Evolutionary conservation across 2,888 invertebrate genomes (phyloP), one percentile per base, ranked within the genome.

Genomic region (Hyposoter didymator): DNA sequence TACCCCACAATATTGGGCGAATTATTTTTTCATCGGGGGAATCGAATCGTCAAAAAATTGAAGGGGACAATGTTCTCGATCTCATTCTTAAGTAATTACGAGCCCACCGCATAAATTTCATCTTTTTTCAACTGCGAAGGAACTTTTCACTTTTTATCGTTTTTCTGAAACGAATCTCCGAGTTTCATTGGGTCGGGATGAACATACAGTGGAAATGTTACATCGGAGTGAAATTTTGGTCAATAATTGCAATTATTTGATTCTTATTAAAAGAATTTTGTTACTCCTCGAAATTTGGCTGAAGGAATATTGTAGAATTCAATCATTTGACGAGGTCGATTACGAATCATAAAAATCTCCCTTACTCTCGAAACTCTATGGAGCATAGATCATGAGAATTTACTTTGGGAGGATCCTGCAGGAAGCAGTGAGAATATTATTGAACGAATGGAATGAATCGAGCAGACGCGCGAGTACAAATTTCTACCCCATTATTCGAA

Each of bases 401-500:
- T n/a, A 64, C 45, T 39, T 49, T 12, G 67, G 45, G 45, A 59
- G 22, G 45, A 52, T 43, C 43, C 22, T 49, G 28, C 47, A 59
- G 62, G 45, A 32, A 39, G 28, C 28, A 78, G 80, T 22, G 74
- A 59, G 43, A 69, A 78, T 69, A 78, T 45, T 69, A 70, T 62
- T n/a, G 70, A 78, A 73, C 28, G 45, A 32, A 55, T 75, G 32
- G 62, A 47, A 75, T 28, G 22, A 35, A 66, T 64, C 10, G 55
- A 69, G 45, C 45, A 59, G 72, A 19, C 6, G 62, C 62, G 14
- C 62, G 14, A 39, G 39, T 66, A 66, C 49, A 84, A 39, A 72
- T 82, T 79, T 73, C 62, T 62, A 22, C 67, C 76, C 82, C 82
- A 82, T 82, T 82, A 66, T 75, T 70, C 12, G 5, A 52, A 69